These are phyloP conservation scores for Odobenus rosmarus DNA, from an alignment of 2,113 vertebrate species.

Conservation along the genomic window DNA sequence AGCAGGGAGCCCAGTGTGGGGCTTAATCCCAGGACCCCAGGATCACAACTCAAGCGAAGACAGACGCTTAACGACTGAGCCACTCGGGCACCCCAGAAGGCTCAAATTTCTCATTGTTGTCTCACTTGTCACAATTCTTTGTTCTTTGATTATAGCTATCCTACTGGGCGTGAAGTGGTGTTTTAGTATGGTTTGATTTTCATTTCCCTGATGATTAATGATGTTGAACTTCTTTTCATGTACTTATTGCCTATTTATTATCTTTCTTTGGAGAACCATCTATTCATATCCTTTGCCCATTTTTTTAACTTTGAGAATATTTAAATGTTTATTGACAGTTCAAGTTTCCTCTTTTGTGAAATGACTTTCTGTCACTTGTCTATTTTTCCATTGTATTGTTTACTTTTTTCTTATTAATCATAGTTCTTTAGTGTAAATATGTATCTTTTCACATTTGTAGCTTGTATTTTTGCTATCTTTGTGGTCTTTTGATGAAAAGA, in stretches of 20 bases:
- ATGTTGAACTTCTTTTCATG: neutral
- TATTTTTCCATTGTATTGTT: neutral
- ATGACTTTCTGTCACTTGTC: neutral
- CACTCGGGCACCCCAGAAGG: too few relatives aligned
- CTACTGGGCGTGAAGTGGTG: neutral
- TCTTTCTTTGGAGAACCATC: neutral
- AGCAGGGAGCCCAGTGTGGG: too few relatives aligned
- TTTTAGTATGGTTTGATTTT: constrained; percentile 24
- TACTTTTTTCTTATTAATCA: neutral
- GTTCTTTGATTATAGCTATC: neutral
- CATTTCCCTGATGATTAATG: neutral
- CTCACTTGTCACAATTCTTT: neutral
- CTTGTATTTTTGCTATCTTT: neutral
- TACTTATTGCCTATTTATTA: neutral
- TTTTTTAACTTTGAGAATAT: neutral
- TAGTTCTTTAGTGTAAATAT: neutral
- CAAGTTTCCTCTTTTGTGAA: neutral
- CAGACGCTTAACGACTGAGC: too few relatives aligned
- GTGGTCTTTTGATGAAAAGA: neutral
- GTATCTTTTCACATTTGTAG: neutral
- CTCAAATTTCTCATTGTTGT: neutral
- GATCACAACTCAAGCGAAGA: too few relatives aligned
- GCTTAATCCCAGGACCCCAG: too few relatives aligned
- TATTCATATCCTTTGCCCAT: neutral
- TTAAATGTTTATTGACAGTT: neutral